phyloP scores from a whole-genome alignment of 1,140 invertebrate genomes.

The Bombus terrestris region DNA sequence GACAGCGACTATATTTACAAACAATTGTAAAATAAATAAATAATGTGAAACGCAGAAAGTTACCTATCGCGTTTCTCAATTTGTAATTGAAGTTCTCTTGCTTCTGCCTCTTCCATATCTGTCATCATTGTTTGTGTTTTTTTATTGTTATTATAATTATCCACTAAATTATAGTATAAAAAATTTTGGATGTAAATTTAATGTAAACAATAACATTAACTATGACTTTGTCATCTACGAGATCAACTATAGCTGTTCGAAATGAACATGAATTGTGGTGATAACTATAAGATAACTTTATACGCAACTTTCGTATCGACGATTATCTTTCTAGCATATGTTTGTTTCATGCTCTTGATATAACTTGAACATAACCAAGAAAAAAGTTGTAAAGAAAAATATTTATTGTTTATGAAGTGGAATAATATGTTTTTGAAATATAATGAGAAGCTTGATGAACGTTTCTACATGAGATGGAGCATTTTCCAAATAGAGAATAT shows the following conservation, averaged over 20 bases:
- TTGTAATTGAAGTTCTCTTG: constrained; percentile 63
- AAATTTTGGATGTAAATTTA: background rate
- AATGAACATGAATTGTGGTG: background rate
- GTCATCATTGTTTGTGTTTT: constrained; percentile 73
- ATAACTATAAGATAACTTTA: background rate
- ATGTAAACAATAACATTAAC: constrained; percentile 16
- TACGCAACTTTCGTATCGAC: background rate
- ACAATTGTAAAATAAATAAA: constrained; percentile 8
- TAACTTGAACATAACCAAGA: constrained; percentile 59
- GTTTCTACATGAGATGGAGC: constrained; percentile 43
- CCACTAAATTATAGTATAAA: background rate
- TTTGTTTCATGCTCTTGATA: constrained; percentile 40
- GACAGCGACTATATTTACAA: background rate
- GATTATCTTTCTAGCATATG: constrained; percentile 15
- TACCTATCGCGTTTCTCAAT: constrained; percentile 66
- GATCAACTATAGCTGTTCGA: background rate
- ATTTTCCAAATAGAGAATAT: constrained; percentile 49
- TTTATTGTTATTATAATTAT: background rate
- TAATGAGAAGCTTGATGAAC: constrained; percentile 19
- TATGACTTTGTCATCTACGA: background rate
- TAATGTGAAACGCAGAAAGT: constrained; percentile 39
- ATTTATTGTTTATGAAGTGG: constrained; percentile 63
- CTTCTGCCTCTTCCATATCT: constrained; percentile 70
- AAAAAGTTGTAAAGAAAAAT: constrained; percentile 57
- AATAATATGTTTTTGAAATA: constrained; percentile 44